These are phyloP conservation scores for Lepus americanus DNA, from an alignment of 2,113 vertebrate genomes.

Conservation along the genomic window DNA sequence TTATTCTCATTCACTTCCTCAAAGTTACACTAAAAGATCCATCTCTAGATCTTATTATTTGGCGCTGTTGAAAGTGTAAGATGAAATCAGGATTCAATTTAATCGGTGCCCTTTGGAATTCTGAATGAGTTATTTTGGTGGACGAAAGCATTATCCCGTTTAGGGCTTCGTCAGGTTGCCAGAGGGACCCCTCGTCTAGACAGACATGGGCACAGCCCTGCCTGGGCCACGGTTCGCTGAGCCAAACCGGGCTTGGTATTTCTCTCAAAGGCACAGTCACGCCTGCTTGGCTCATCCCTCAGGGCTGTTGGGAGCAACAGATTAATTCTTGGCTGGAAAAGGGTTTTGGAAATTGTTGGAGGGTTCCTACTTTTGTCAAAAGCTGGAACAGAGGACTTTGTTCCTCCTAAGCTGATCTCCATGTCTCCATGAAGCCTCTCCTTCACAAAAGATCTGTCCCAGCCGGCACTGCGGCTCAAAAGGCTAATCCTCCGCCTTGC, in stretches of 20 bases:
- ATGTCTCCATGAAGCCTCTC: background rate
- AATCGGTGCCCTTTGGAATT: background rate
- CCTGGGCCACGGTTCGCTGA: background rate
- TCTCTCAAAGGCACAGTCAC: background rate
- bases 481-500: too few relatives aligned
- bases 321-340: conserved; percentile 33
- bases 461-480: too few relatives aligned
- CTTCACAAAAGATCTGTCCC: background rate
- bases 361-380: conserved; percentile 47
- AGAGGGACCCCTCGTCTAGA: background rate
- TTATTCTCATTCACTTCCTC: background rate
- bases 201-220: background rate
- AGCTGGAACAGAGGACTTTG: conserved; percentile 9
- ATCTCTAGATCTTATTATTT: conserved; percentile 4
- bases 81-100: background rate
- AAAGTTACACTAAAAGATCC: background rate
- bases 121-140: conserved; percentile 22
- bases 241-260: conserved; percentile 1
- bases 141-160: conserved; percentile 46
- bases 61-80: conserved; percentile 1
- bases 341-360: conserved; percentile 42
- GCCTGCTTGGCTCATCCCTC: background rate
- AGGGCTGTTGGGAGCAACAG: conserved; percentile 45
- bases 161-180: conserved; percentile 1
- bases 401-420: background rate